A percentile compares a stretch with the other conserved stretches of the same genome.
Evolutionary conservation across 2,888 invertebrate species (phyloP).

Genomic region (Elmis aenea): DNA sequence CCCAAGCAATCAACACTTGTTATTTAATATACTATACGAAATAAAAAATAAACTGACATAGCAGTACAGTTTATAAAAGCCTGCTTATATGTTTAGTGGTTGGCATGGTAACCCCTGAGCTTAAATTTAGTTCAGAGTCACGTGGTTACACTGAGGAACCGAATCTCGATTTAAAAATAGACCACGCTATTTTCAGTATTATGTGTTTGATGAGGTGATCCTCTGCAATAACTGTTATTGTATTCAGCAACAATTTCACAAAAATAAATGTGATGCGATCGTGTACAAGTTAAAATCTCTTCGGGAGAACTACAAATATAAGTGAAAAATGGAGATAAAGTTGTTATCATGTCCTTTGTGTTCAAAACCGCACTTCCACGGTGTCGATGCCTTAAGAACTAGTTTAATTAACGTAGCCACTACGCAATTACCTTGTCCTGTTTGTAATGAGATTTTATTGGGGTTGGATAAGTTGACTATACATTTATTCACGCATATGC

Average conservation of each 20-base stretch:
- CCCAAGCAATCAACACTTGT: too few relatives aligned
- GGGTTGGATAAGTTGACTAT: constrained; percentile 81
- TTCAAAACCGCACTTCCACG: constrained; percentile 66
- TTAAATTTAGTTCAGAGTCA: constrained; percentile 1
- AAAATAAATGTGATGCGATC: too few relatives aligned
- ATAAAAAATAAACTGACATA: constrained; percentile 7
- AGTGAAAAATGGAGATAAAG: constrained; percentile 36
- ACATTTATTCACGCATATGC: constrained; percentile 68
- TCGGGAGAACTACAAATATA: too few relatives aligned
- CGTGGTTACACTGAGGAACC: too few relatives aligned
- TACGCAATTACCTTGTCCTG: constrained; percentile 68
- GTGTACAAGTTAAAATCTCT: too few relatives aligned
- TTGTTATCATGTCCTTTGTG: constrained; percentile 72
- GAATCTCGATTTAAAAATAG: constrained; percentile 22
- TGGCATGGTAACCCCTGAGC: too few relatives aligned
- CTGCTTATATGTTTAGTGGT: too few relatives aligned
- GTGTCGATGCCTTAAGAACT: constrained; percentile 64
- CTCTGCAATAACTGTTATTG: too few relatives aligned
- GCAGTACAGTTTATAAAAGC: too few relatives aligned
- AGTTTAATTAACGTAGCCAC: constrained; percentile 72
- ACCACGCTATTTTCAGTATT: constrained; percentile 13
- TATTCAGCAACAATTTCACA: too few relatives aligned
- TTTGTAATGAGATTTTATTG: constrained; percentile 68
- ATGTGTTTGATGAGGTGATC: constrained; percentile 6
- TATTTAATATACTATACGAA: constrained; percentile 3